Base-by-base conservation (phyloP, 2,888 invertebrate genomes). In the Apotomis turbidana region DNA sequence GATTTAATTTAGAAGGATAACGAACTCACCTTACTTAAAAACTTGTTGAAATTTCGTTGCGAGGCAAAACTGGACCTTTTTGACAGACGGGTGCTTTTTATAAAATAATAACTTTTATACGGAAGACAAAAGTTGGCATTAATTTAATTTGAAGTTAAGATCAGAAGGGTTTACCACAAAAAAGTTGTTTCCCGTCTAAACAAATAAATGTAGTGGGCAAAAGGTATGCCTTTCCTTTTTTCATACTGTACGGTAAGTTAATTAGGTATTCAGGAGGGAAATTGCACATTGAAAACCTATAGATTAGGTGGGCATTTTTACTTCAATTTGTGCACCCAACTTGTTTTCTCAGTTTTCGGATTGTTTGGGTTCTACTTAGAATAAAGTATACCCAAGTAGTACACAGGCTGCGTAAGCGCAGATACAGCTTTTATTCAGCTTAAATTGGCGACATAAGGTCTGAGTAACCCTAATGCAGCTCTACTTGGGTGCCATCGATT, bases 1-100 rank as follows among this genome's bases (percentile, higher is more conserved):
- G 79, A 80, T 79, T 80, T 79, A 82, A 84, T 83, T 83, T 76
- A 15, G 63, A 67, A 61, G 76, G 78, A 81, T 82, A 82, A 82
- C 77, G 74, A 74, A 77, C 70, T 74, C 52, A 12, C n/a, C 13
- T 55, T 41, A 59, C 54, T 51, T 61, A 49, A 10, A 55, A 70
- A 74, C 60, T 74, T 57, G 78, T 74, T 80, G 76, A 74, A 76
- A 77, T 57, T 71, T 41, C n/a, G 55, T 71, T 62, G 15, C 54
- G 41, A 6, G 58, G 36, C 61, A 44, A 55, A 60, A 71, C 54
- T 71, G 60, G 66, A 60, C 67, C 38, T 55, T 67, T 15, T 67
- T 71, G 66, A 71, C 66, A 60, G 60, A 36, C 46, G 15, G 54
- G 44, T 61, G 36, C 36, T 49, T 49, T 67, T 54, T n/a, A 52